A percentile compares a stretch with the other conserved stretches of the same genome.
Conservation (phyloP, 2,888 invertebrate genomes). For the Enoplolaimus lenunculus region DNA sequence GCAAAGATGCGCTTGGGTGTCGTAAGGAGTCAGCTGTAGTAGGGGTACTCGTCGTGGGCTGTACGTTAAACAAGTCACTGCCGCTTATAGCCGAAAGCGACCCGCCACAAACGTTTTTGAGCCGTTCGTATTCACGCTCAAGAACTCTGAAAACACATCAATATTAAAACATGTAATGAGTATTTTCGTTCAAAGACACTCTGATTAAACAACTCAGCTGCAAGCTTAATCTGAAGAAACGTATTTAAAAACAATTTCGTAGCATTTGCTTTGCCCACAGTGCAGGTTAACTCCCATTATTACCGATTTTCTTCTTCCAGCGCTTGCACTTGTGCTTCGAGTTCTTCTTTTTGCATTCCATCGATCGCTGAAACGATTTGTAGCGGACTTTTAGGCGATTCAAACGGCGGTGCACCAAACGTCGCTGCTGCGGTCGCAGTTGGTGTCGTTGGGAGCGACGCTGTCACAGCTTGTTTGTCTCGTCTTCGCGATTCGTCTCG, state of each 20-base stretch:
- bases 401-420: neutral
- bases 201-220: too few species aligned
- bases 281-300: too few species aligned
- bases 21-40: neutral
- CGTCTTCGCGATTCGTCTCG: neutral
- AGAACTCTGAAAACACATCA: constrained; percentile 53
- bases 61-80: neutral
- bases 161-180: too few species aligned
- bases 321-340: constrained; percentile 79
- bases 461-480: neutral
- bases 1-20: neutral
- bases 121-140: constrained; percentile 81
- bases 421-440: constrained; percentile 22
- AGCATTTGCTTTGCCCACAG: too few species aligned
- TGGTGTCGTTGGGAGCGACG: neutral
- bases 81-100: neutral
- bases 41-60: neutral
- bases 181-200: too few species aligned
- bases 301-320: constrained; percentile 92
- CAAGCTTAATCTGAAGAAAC: too few species aligned
- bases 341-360: constrained; percentile 83
- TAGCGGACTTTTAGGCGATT: constrained; percentile 70
- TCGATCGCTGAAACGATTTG: constrained; percentile 91
- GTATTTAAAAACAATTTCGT: too few species aligned
- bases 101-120: constrained; percentile 47